phyloP scores from a whole-genome alignment of 2,888 invertebrate species.

The Rhingia rostrata region DNA sequence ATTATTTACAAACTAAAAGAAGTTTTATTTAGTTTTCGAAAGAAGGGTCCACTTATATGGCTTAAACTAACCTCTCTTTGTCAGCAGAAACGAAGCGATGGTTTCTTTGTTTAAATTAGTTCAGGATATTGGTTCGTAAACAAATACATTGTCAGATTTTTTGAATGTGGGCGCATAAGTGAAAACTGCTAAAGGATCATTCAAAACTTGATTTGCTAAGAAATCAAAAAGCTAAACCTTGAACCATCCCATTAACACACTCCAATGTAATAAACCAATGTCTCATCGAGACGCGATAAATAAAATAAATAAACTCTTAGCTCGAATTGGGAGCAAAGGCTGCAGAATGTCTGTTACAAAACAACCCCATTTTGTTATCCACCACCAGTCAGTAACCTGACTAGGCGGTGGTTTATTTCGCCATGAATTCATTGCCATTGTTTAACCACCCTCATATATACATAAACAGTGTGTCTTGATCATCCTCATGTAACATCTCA shows the following conservation, averaged over 20 bases:
- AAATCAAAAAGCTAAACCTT: no score
- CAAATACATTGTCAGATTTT: no score
- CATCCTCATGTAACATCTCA: slow-evolving; percentile 1
- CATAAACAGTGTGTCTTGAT: slow-evolving; percentile 9
- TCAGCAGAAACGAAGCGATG: not conserved
- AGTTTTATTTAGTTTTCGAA: not conserved
- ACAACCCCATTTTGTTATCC: slow-evolving; percentile 26
- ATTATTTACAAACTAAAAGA: not conserved
- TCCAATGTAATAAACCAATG: no score
- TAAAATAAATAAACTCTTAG: no score
- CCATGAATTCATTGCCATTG: slow-evolving; percentile 16
- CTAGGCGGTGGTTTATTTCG: slow-evolving; percentile 33
- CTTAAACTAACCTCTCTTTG: not conserved
- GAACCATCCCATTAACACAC: no score
- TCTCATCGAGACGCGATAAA: no score
- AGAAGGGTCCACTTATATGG: not conserved
- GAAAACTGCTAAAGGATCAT: no score
- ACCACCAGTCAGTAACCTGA: slow-evolving; percentile 39
- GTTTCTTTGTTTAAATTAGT: not conserved
- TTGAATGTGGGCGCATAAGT: no score
- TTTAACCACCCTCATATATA: not conserved
- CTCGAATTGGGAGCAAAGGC: not conserved
- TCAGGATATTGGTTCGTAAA: no score
- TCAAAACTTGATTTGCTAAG: no score
- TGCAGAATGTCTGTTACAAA: not conserved